Evolutionary conservation across 92 coral and sea anemone species (phyloP).

Genomic region (Umimayanthus chanpuru): DNA sequence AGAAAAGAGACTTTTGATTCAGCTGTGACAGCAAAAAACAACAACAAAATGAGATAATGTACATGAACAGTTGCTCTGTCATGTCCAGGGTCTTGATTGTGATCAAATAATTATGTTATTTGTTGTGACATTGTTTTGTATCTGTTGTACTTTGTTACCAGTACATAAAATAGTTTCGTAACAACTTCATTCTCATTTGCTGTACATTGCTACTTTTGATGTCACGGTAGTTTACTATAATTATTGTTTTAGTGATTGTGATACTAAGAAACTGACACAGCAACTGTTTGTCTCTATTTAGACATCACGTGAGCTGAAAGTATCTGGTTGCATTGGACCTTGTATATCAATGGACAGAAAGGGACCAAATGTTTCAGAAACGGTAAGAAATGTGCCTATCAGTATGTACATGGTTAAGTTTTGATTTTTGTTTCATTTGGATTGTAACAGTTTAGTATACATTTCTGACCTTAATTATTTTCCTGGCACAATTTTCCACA

Average conservation of each 20-base stretch:
- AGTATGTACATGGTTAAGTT: neutral
- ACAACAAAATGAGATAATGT: too few species aligned
- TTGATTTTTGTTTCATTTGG: neutral
- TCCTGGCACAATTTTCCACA: constrained; percentile 27
- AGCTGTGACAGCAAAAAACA: too few species aligned
- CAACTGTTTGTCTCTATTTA: constrained; percentile 23
- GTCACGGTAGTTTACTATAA: too few species aligned
- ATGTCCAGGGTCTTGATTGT: too few species aligned
- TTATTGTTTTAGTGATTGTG: neutral
- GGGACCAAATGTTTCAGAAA: constrained; percentile 96
- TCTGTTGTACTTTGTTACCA: too few species aligned
- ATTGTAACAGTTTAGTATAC: neutral
- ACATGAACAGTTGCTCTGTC: too few species aligned
- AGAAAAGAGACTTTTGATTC: too few species aligned
- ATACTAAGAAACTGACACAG: neutral
- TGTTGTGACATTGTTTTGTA: too few species aligned
- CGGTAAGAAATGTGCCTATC: constrained; percentile 56
- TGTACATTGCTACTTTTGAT: too few species aligned
- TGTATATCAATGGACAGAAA: constrained; percentile 97
- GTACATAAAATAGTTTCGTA: too few species aligned
- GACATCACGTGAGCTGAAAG: constrained; percentile 93
- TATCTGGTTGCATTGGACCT: constrained; percentile 96
- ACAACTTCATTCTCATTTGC: too few species aligned
- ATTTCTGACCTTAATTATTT: neutral
- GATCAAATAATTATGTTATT: too few species aligned